Evolutionary conservation across 92 coral and sea anemone genomes (phyloP).

Genomic region (Plumapathes pennacea): DNA sequence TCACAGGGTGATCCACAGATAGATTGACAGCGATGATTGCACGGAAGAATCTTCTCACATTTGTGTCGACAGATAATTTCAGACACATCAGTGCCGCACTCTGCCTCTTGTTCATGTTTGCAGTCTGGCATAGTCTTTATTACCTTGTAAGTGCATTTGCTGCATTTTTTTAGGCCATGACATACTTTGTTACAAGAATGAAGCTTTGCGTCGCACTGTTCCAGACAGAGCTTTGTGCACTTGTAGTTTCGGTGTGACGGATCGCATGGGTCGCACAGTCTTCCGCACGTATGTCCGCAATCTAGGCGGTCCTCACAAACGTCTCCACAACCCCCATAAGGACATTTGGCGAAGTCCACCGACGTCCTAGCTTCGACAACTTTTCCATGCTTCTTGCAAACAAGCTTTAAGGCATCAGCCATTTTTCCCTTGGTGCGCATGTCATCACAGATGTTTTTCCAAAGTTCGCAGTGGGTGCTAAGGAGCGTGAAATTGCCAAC

Average conservation of each 20-base stretch:
- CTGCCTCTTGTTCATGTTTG: conserved; percentile 2
- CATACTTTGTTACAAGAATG: neutral
- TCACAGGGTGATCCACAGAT: conserved; percentile 28
- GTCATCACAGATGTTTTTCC: conserved; percentile 59
- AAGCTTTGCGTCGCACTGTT: conserved; percentile 13
- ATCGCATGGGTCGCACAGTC: conserved; percentile 8
- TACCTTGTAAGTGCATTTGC: neutral
- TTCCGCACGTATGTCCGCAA: conserved; percentile 25
- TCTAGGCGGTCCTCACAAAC: conserved; percentile 24
- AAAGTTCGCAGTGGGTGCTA: conserved; percentile 35
- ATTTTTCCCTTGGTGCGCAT: conserved; percentile 28
- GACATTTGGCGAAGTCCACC: neutral
- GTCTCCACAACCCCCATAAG: conserved; percentile 14
- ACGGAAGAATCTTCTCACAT: conserved; percentile 1
- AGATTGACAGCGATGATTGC: conserved; percentile 11
- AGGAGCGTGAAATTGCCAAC: conserved; percentile 67
- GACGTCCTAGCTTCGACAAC: neutral
- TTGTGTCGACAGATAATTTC: neutral
- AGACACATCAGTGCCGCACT: neutral
- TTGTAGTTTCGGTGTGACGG: conserved; percentile 21
- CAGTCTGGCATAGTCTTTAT: conserved; percentile 5
- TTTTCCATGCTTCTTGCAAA: conserved; percentile 18
- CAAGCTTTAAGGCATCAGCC: conserved; percentile 1
- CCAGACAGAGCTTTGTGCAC: conserved; percentile 17
- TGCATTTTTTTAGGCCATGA: conserved; percentile 8